phyloP scores from a whole-genome alignment of 2,888 invertebrate genomes.

The Phengaris alcon region DNA sequence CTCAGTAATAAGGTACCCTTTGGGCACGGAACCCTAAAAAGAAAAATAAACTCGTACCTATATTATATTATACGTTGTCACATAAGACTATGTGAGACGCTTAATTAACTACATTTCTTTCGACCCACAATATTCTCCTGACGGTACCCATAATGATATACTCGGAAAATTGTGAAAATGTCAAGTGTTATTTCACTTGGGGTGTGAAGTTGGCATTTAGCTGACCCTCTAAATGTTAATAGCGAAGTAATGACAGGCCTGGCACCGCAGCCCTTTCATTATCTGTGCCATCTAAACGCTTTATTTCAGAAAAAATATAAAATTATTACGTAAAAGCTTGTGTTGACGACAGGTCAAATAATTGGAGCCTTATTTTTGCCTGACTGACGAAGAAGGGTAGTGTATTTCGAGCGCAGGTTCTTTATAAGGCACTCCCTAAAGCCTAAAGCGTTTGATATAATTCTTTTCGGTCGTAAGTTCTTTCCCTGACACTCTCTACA shows the following conservation, averaged over 20 bases:
- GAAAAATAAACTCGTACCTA: too few species aligned
- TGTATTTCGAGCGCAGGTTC: neutral
- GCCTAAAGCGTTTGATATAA: neutral
- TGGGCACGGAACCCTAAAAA: too few species aligned
- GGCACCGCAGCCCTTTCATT: constrained; percentile 29
- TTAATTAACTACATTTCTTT: too few species aligned
- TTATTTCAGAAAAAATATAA: constrained; percentile 8
- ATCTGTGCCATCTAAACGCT: constrained; percentile 5
- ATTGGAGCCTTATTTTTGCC: neutral
- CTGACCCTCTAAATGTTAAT: constrained; percentile 25
- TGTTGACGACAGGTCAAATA: neutral
- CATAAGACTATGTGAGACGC: too few species aligned
- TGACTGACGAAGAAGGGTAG: neutral
- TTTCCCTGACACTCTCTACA: too few species aligned
- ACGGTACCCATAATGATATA: neutral
- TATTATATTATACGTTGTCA: too few species aligned
- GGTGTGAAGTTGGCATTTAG: constrained; percentile 22
- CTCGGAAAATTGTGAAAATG: constrained; percentile 10
- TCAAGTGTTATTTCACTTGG: constrained; percentile 21
- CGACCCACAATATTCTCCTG: neutral
- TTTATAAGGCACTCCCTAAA: neutral
- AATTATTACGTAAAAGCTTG: constrained; percentile 6
- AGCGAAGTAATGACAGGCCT: constrained; percentile 19
- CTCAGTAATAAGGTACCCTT: too few species aligned
- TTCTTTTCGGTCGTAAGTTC: neutral